Evolutionary conservation across 2,797 vertebrate species (phyloP).

Genomic region (Anas acuta): DNA sequence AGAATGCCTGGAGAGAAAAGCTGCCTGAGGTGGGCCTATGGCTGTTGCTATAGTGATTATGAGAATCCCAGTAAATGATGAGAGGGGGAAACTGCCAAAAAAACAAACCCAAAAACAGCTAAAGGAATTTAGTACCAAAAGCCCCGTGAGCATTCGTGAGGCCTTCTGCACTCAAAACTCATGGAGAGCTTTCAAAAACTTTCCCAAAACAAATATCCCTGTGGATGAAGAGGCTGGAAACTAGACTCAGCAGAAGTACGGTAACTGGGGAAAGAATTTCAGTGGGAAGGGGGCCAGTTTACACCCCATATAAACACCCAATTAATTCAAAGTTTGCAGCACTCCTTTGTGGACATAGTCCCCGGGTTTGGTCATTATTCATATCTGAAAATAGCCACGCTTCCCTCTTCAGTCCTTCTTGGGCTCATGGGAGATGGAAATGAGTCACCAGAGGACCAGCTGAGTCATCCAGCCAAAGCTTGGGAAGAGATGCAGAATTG

Average conservation of each 20-base stretch:
- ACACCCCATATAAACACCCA: background rate
- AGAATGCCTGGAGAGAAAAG: background rate
- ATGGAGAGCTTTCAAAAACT: background rate
- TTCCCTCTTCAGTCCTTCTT: constrained; percentile 33
- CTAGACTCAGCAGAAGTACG: background rate
- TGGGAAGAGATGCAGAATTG: constrained; percentile 30
- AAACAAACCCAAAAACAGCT: rapidly evolving
- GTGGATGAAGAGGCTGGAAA: background rate
- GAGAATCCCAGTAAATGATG: background rate
- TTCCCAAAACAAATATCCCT: background rate
- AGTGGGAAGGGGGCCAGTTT: background rate
- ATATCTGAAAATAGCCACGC: background rate
- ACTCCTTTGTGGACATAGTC: background rate
- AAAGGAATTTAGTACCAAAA: background rate
- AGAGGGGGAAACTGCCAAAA: background rate
- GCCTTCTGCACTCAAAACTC: background rate
- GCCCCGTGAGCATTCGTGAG: background rate
- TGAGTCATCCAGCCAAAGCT: constrained; percentile 53
- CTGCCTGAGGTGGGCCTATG: background rate
- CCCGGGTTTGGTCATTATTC: background rate
- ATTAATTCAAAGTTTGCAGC: background rate
- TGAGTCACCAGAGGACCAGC: constrained; percentile 50
- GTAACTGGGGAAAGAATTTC: background rate
- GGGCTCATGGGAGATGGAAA: constrained; percentile 30
- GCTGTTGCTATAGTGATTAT: background rate